A percentile compares a stretch with the other conserved stretches of the same genome.
phyloP scores from a whole-genome alignment of 1,140 invertebrate species.

The Mya arenaria region DNA sequence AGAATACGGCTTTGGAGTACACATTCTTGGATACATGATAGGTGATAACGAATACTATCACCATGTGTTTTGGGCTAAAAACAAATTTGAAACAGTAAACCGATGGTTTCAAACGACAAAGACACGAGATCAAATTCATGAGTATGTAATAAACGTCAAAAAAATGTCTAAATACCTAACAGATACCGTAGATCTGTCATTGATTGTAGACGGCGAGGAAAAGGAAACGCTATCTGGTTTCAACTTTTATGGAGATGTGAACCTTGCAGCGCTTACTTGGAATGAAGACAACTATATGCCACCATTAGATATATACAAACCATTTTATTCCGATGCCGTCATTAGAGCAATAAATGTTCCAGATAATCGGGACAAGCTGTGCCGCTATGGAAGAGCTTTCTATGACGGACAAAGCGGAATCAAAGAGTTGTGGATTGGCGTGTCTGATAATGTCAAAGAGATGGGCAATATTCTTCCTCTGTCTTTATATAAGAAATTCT shows the following conservation, averaged over 20 bases:
- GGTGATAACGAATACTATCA: conserved; percentile 7
- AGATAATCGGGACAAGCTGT: conserved; percentile 10
- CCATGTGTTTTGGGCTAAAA: conserved; percentile 30
- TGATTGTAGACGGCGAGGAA: conserved; percentile 31
- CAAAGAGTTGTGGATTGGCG: conserved; percentile 40
- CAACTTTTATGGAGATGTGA: conserved; percentile 19
- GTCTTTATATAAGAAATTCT: conserved; percentile 17
- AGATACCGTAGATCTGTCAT: conserved; percentile 19
- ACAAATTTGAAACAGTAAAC: neutral
- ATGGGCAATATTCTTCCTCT: neutral
- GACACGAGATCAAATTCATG: neutral
- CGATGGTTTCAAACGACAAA: conserved; percentile 7
- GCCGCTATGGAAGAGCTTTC: conserved; percentile 17
- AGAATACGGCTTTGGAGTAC: conserved; percentile 31
- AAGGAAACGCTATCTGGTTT: conserved; percentile 3
- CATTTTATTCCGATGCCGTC: conserved; percentile 18
- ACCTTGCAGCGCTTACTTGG: neutral
- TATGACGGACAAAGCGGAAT: conserved; percentile 41
- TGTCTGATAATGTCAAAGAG: conserved; percentile 1
- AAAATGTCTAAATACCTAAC: conserved; percentile 24
- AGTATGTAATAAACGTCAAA: neutral
- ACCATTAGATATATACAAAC: conserved; percentile 25
- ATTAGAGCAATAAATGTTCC: conserved; percentile 11
- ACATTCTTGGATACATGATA: conserved; percentile 13
- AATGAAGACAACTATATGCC: conserved; percentile 32